Evolutionary conservation across 2,888 invertebrate genomes (phyloP).

Genomic region (Lasioglossum malachurum): DNA sequence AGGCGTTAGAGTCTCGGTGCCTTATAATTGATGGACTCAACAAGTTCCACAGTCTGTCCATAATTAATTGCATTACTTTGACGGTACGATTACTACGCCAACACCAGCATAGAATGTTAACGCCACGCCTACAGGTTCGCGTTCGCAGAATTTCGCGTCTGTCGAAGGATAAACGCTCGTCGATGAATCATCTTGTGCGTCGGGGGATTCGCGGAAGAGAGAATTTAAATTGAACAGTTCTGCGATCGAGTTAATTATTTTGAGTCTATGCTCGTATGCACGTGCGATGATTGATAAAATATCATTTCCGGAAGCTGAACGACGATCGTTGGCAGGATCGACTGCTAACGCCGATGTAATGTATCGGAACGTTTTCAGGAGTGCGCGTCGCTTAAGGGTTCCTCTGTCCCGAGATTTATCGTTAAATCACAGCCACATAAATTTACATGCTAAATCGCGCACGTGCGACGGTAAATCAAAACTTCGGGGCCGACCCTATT

Average conservation of each 20-base stretch:
- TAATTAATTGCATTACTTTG: background rate
- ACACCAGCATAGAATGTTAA: slow-evolving; percentile 4
- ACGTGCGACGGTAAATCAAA: slow-evolving; percentile 60
- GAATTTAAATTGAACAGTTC: background rate
- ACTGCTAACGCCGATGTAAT: slow-evolving; percentile 22
- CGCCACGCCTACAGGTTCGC: background rate
- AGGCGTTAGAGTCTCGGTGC: background rate
- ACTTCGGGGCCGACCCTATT: slow-evolving; percentile 42
- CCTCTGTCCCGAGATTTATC: slow-evolving; percentile 48
- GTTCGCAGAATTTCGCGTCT: slow-evolving; percentile 41
- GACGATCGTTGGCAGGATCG: slow-evolving; percentile 14
- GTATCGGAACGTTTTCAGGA: slow-evolving; percentile 18
- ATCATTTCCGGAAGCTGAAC: slow-evolving; percentile 14
- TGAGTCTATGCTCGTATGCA: background rate
- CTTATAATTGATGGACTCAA: background rate
- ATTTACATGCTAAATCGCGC: slow-evolving; percentile 60
- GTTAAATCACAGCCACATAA: slow-evolving; percentile 55
- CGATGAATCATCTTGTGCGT: slow-evolving; percentile 18
- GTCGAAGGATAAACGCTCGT: slow-evolving; percentile 8
- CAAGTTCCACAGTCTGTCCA: background rate
- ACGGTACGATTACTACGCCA: slow-evolving; percentile 33
- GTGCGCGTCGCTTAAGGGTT: slow-evolving; percentile 13
- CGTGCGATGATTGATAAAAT: slow-evolving; percentile 24
- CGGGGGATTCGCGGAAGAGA: slow-evolving; percentile 22
- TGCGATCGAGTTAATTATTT: background rate